Conservation (phyloP, 2,113 vertebrate genomes). For the Atractosteus spatula region DNA sequence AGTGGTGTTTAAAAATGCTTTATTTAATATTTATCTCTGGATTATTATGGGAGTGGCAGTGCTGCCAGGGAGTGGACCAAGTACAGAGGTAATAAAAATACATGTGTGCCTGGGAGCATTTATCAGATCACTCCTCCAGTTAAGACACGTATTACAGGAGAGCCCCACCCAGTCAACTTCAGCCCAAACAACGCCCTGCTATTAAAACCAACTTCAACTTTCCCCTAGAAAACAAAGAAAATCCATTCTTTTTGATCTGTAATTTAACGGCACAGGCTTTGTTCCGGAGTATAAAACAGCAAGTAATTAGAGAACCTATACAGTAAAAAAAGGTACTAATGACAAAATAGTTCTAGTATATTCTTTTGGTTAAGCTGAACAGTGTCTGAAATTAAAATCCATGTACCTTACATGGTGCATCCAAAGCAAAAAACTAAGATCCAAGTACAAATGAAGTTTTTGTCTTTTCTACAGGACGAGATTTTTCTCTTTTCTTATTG, state of each 20-base stretch:
- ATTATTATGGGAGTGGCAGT: no score
- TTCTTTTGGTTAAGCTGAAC: no score
- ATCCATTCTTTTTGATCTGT: background rate
- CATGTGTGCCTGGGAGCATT: background rate
- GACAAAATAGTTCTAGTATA: no score
- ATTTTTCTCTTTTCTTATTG: no score
- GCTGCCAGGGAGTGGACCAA: background rate
- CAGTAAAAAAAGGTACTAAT: no score
- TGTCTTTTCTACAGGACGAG: no score
- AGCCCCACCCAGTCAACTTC: background rate
- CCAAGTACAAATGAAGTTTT: no score
- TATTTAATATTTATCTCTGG: no score
- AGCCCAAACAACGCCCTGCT: slow-evolving; percentile 6
- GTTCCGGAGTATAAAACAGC: background rate
- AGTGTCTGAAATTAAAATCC: no score
- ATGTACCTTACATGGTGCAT: no score
- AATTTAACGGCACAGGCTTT: background rate
- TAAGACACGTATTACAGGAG: background rate
- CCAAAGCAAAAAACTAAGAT: no score
- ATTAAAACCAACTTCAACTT: background rate
- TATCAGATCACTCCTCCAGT: background rate
- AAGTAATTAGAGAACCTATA: background rate
- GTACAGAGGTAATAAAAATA: background rate
- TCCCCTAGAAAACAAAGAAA: background rate
- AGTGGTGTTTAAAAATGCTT: no score